phyloP scores from a whole-genome alignment of 2,888 invertebrate species.

The Cenopis cana region DNA sequence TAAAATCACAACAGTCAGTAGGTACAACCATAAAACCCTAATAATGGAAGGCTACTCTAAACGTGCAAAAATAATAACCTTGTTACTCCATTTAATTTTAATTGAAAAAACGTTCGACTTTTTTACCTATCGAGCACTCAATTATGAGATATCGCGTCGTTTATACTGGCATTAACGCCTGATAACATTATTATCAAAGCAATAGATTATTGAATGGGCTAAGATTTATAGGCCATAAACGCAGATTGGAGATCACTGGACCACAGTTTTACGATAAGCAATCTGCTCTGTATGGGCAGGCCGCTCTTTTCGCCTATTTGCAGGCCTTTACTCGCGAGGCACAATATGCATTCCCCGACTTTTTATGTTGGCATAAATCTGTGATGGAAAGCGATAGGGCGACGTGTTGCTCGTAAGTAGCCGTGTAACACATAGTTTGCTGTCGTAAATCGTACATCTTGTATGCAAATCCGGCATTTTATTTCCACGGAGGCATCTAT shows the following conservation, averaged over 20 bases:
- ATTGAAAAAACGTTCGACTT: constrained; percentile 25
- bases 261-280: constrained; percentile 80
- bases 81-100: constrained; percentile 11
- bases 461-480: constrained; percentile 44
- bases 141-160: constrained; percentile 54
- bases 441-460: constrained; percentile 54
- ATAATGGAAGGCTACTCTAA: constrained; percentile 12
- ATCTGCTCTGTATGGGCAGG: constrained; percentile 69
- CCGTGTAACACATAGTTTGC: constrained; percentile 56
- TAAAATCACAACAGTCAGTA: not conserved
- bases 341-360: constrained; percentile 78
- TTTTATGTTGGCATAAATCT: constrained; percentile 79
- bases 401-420: constrained; percentile 59
- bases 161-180: constrained; percentile 64
- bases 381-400: constrained; percentile 67
- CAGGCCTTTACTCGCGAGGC: constrained; percentile 61
- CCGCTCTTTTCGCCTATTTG: constrained; percentile 60
- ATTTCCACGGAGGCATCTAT: constrained; percentile 42
- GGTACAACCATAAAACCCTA: constrained; percentile 11
- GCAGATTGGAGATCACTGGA: constrained; percentile 81
- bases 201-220: constrained; percentile 74
- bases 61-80: constrained; percentile 21
- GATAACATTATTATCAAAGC: constrained; percentile 74
- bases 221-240: constrained; percentile 76
- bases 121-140: constrained; percentile 48